Base-by-base conservation (phyloP, 2,113 vertebrate genomes). In the Loxodonta africana region DNA sequence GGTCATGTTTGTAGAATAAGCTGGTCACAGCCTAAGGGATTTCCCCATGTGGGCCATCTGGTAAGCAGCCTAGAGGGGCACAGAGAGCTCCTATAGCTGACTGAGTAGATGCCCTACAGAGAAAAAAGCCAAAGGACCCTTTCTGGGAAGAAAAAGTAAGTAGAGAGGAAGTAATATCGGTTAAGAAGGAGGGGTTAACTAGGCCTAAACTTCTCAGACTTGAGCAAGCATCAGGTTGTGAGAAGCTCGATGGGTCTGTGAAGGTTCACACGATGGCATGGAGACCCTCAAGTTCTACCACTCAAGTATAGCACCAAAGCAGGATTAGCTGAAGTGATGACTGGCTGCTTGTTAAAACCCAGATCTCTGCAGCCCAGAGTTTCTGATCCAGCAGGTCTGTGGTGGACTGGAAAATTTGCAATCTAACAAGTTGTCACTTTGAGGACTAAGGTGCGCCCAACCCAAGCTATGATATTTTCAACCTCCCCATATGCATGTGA, bases 11-110 rank as follows among this genome's bases (percentile, higher is more conserved):
- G 46, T 76, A 10, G 5, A 9, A 60, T 6, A 30, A 6, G 2
- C n/a, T 2, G 0, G 78, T 23, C 46, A 30, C 8, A 1, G 37
- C 80, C 21, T 23, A 1, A 2, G 18, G 33, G n/a, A 46, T 5
- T 4, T 62, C 28, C 2, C 3, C 5, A 0, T 3, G 0, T 10
- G 14, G 15, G 30, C 21, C 28, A 3, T 2, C n/a, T 2, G 51
- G 62, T n/a, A 3, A 48, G 17, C 3, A 3, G 5, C 76, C 20
- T n/a, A 30, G 33, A 46, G 37, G 51, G 3, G 0, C 10, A 6
- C 1, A 6, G 23, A 41, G 15, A 2, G 7, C 1, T 37, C 20
- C 14, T 4, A 41, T 2, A 51, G 37, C 17, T 57, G 12, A 12
- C 44, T 65, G 4, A 28, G 74, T 20, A 69, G 41, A 44, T 1